A percentile compares a stretch with the other conserved stretches of the same genome.
These are phyloP conservation scores for Mesoligia furuncula DNA, from an alignment of 2,888 invertebrate genomes.

Conservation along the genomic window DNA sequence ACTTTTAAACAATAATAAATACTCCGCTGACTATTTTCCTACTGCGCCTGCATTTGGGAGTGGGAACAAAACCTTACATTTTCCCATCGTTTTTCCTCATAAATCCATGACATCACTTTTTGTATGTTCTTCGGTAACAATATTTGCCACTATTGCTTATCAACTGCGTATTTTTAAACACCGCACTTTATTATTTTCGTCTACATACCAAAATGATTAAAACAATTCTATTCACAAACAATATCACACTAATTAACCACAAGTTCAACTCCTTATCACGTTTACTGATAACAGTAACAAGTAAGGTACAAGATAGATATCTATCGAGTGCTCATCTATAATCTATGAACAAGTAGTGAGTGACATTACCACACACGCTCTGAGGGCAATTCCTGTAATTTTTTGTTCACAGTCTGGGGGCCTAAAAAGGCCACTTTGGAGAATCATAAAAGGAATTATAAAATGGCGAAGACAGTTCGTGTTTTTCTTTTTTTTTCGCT, in stretches of 20 bases:
- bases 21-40: not conserved
- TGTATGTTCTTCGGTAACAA: not conserved
- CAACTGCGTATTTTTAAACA: not conserved
- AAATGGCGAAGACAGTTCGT: no score
- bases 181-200: not conserved
- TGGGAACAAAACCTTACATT: not conserved
- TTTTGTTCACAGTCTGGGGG: no score
- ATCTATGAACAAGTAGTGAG: constrained; percentile 29
- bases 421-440: no score
- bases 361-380: constrained; percentile 6
- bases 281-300: constrained; percentile 38
- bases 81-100: not conserved
- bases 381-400: not conserved
- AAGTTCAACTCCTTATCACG: constrained; percentile 38
- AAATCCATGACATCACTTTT: not conserved
- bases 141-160: not conserved
- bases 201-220: not conserved
- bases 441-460: no score
- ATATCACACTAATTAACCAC: constrained; percentile 38
- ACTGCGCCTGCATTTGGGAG: not conserved
- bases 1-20: not conserved
- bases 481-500: no score
- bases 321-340: constrained; percentile 34
- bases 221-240: constrained; percentile 40
- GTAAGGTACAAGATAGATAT: constrained; percentile 22